Conservation (phyloP, 2,888 invertebrate genomes). For the Lasioglossum malachurum region DNA sequence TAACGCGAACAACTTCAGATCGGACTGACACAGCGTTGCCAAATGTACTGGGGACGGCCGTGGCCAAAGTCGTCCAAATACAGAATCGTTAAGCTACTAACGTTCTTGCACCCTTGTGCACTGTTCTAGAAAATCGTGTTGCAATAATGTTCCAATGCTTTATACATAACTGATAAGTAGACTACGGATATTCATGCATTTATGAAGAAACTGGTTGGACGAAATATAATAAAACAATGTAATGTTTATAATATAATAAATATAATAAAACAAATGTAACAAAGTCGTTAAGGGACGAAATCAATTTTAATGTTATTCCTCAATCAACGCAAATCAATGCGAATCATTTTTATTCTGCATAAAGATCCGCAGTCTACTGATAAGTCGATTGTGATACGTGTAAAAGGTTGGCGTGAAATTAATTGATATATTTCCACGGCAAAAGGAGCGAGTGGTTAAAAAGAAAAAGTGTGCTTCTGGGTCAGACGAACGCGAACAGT, state of each 20-base stretch:
- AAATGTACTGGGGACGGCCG: no score
- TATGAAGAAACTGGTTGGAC: no score
- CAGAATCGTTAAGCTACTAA: constrained; percentile 3
- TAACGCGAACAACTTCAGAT: no score
- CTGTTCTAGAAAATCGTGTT: not conserved
- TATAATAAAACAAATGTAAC: no score
- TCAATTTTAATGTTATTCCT: no score
- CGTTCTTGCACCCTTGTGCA: not conserved
- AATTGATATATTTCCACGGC: not conserved
- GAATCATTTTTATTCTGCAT: no score
- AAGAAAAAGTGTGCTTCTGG: not conserved
- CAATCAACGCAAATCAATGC: no score
- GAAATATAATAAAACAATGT: no score
- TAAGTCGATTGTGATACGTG: not conserved
- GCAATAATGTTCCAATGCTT: not conserved
- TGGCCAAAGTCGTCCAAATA: not conserved
- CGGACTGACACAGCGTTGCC: no score
- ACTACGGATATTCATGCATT: no score
- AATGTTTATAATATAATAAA: no score
- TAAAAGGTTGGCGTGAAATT: not conserved
- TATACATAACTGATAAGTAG: not conserved
- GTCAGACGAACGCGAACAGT: not conserved
- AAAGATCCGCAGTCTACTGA: not conserved
- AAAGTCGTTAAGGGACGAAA: no score
- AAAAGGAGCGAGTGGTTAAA: not conserved